Base-by-base conservation (phyloP, 2,113 vertebrate species). In the Corapipo altera region DNA sequence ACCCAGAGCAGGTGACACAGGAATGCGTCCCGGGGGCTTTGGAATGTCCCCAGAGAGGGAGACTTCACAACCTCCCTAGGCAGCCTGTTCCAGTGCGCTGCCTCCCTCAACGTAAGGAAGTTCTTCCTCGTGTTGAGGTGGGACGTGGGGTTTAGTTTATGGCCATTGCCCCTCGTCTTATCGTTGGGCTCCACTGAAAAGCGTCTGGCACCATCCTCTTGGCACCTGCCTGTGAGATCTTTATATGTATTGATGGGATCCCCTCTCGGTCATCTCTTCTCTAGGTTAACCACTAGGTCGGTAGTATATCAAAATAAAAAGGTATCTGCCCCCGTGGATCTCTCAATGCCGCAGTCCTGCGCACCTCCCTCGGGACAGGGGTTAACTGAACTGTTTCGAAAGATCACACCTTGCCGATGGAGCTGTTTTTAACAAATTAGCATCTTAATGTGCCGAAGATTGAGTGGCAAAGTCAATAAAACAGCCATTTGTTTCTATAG, bases 311-410 rank as follows among this genome's bases (percentile, higher is more conserved):
- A 4, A 15, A 15, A 1, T 10, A 4, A 16, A 43, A 71, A 69
- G 11, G 15, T 46, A 0, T 1, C 2, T 48, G 33, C 10, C 16
- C 5, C 33, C 2, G 10, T 4, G 54, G 18, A 64, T 9, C 8
- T 1, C 17, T 24, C 6, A 1, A 0, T 77, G 44, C 35, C 4
- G 0, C 37, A 6, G 11, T 55, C 30, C 76, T 55, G n/a, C 2
- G 7, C 13, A 5, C 71, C 6, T 21, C 12, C 30, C 4, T 15
- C 27, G 9, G 49, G 30, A 24, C 41, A 1, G 15, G 9, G 8
- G 19, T 82, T 37, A 14, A 14, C 21, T 6, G 5, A 15, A 0
- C 27, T 6, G 6, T 44, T 71, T n/a, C 28, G 12, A 37, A 33
- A 65, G 51, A 48, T 28, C 52, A 3, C 37, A 28, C 49, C 69